These are phyloP conservation scores for Actinia tenebrosa DNA, from an alignment of 64 coral and sea anemone genomes.

Conservation along the genomic window DNA sequence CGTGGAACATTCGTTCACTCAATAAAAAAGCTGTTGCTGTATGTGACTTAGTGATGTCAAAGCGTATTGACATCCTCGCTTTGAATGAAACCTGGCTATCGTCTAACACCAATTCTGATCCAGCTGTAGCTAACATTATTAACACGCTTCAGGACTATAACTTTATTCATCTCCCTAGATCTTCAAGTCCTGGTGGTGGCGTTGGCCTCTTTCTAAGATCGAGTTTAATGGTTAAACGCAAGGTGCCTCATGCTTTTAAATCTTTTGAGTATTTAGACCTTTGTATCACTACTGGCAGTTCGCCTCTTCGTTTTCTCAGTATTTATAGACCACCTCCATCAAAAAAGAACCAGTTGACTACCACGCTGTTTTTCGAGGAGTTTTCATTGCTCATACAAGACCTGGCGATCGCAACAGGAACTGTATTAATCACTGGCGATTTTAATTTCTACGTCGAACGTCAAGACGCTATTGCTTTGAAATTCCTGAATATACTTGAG, in stretches of 20 bases:
- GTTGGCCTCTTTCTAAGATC: constrained; percentile 38
- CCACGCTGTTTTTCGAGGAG: too few relatives aligned
- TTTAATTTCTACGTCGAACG: too few relatives aligned
- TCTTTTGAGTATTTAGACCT: constrained; percentile 51
- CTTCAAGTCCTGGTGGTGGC: constrained; percentile 28
- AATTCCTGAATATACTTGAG: too few relatives aligned
- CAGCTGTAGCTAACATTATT: constrained; percentile 33
- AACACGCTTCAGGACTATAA: constrained; percentile 42
- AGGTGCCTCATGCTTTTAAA: constrained; percentile 24
- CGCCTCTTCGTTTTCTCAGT: too few relatives aligned
- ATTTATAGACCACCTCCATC: too few relatives aligned
- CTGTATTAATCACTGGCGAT: too few relatives aligned
- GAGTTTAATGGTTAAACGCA: constrained; percentile 35
- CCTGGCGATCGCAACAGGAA: too few relatives aligned
- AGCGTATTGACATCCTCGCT: constrained; percentile 39
- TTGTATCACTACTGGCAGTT: too few relatives aligned
- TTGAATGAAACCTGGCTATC: constrained; percentile 43
- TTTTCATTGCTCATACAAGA: too few relatives aligned
- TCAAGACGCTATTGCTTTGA: too few relatives aligned
- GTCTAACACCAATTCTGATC: background rate
- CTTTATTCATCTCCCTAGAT: constrained; percentile 43
- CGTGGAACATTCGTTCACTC: constrained; percentile 39
- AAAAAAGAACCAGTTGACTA: too few relatives aligned
- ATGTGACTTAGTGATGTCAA: constrained; percentile 40
- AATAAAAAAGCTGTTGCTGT: constrained; percentile 39